Evolutionary conservation across 2,113 vertebrate species (phyloP), one percentile per base, ranked within the genome.

Genomic region (Poicephalus meyeri): DNA sequence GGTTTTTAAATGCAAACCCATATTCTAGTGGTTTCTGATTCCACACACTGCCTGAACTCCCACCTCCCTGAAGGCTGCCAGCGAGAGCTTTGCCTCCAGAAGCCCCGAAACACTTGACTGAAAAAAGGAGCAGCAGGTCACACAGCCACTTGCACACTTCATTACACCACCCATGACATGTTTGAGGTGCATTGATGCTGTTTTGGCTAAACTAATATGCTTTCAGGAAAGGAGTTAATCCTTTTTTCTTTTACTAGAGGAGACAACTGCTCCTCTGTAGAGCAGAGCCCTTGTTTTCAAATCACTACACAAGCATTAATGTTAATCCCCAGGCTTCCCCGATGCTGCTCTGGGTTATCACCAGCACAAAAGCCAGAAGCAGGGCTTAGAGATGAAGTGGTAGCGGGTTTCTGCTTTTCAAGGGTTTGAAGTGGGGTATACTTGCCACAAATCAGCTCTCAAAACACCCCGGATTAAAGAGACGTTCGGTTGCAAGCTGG

Each of bases 311-410:
- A 0, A 47, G 77, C 93, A 72, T 86, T 83, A 89, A 20, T 2
- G 81, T 46, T 94, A 95, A 96, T 95, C 94, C 93, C 31, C 66
- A 1, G 78, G 87, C 66, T 81, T 87, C 84, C 89, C 72, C 12
- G 2, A 14, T 5, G 52, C 53, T 31, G 80, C 71, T 63, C 80
- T 1, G 68, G 71, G 72, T 93, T 86, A 95, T 68, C 91, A 31
- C 41, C 37, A 15, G 74, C 7, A 93, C 94, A 88, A 61, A 89
- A 69, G 78, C 6, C 3, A 4, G 73, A 8, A 76, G 73, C 24
- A 0, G 74, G 53, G 58, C 70, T 70, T 64, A 13, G 74, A 11
- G 63, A 31, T 55, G 89, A 16, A 95, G 93, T 6, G 80, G 91
- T 73, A 13, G 2, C 6, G 85, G 20, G 7, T 18, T 56, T 42